Conservation (phyloP, 2,888 invertebrate species). For the Apodemia mormo region DNA sequence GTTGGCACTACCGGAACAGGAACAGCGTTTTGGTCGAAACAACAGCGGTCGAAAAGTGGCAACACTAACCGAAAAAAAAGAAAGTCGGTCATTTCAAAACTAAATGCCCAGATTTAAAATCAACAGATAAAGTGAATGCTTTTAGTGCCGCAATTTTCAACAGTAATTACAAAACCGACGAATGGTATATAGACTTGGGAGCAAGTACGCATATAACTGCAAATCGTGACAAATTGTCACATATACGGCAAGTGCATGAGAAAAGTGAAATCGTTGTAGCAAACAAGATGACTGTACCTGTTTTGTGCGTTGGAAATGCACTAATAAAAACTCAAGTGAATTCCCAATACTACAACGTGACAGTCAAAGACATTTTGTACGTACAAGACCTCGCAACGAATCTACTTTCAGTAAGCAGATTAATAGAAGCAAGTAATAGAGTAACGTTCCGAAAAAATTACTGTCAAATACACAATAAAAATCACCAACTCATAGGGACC, state of each 20-base stretch:
- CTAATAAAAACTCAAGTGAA: slow-evolving; percentile 23
- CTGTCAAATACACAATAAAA: slow-evolving; percentile 31
- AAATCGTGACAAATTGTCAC: slow-evolving; percentile 31
- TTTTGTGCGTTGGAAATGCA: slow-evolving; percentile 31
- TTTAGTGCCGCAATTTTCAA: slow-evolving; percentile 18
- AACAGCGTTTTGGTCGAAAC: neutral
- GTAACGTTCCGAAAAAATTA: slow-evolving; percentile 25
- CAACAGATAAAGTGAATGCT: neutral
- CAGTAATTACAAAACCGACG: slow-evolving; percentile 10
- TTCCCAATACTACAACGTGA: slow-evolving; percentile 23
- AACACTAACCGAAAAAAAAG: neutral
- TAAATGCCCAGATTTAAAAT: too few relatives aligned
- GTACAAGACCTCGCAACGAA: slow-evolving; percentile 35
- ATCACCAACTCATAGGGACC: slow-evolving; percentile 25
- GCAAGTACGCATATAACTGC: slow-evolving; percentile 38
- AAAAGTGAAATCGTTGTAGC: slow-evolving; percentile 39
- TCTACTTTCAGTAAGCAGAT: slow-evolving; percentile 34
- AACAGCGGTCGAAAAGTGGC: neutral
- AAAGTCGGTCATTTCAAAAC: too few relatives aligned
- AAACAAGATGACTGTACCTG: slow-evolving; percentile 35
- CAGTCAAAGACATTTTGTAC: slow-evolving; percentile 31
- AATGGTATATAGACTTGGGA: slow-evolving; percentile 35
- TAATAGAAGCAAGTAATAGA: slow-evolving; percentile 35
- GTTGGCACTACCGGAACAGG: slow-evolving; percentile 18
- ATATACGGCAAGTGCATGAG: slow-evolving; percentile 25